phyloP scores from a whole-genome alignment of 2,113 vertebrate species.

The Parotia lawesii region DNA sequence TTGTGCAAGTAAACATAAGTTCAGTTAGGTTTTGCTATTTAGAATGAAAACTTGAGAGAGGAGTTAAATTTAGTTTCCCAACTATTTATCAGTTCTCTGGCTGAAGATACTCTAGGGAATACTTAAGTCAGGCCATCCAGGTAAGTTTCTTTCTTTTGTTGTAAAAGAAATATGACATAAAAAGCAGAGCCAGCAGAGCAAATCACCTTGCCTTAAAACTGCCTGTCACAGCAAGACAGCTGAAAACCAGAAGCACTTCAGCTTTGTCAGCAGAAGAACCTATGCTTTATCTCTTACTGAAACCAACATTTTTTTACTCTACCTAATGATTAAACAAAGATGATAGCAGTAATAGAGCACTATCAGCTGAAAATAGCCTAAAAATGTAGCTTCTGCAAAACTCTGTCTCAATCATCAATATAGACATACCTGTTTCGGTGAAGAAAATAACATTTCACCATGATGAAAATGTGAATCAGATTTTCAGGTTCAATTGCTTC shows the following conservation, averaged over 20 bases:
- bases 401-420: background rate
- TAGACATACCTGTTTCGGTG: background rate
- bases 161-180: background rate
- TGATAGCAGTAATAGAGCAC: background rate
- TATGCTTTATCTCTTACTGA: background rate
- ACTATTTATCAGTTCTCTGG: background rate
- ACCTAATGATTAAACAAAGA: conserved; percentile 27
- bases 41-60: background rate
- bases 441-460: background rate
- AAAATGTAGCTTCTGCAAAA: background rate
- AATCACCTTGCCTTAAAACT: conserved; percentile 16
- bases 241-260: background rate
- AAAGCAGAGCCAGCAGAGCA: background rate
- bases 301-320: background rate
- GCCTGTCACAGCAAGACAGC: background rate
- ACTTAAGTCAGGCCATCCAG: background rate
- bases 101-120: background rate
- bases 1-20: background rate
- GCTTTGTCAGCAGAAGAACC: background rate
- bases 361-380: background rate
- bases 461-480: background rate
- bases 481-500: background rate
- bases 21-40: background rate
- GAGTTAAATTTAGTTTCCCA: background rate
- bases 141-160: background rate